phyloP scores from a whole-genome alignment of 2,113 vertebrate genomes.

The Psittacus erithacus region DNA sequence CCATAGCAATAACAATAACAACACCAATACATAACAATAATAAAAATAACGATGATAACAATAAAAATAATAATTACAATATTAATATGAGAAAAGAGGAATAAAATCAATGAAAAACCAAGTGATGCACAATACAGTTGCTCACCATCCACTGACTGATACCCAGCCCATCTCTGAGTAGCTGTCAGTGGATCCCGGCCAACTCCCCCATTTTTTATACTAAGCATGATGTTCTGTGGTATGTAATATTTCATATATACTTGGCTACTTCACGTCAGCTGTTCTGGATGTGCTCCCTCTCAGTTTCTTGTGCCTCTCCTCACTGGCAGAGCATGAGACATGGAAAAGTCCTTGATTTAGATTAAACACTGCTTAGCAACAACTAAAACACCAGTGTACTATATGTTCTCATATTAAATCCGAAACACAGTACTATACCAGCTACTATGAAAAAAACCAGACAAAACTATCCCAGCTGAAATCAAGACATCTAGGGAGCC shows the following conservation, averaged over 20 bases:
- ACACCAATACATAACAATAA: not conserved
- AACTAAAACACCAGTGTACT: not conserved
- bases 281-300: not conserved
- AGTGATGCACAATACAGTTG: not conserved
- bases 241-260: not conserved
- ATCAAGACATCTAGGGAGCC: not conserved
- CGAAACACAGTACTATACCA: not conserved
- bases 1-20: not conserved
- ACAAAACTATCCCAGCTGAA: not conserved
- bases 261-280: not conserved
- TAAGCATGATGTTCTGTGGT: not conserved
- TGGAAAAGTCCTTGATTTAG: not conserved
- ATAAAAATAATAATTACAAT: too few relatives aligned
- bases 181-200: not conserved
- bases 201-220: not conserved
- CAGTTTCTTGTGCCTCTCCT: not conserved
- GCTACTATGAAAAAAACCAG: not conserved
- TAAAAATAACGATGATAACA: too few relatives aligned
- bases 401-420: not conserved
- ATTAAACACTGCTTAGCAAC: not conserved
- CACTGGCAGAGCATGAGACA: not conserved
- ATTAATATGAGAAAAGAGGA: not conserved
- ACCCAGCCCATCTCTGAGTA: not conserved
- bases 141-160: not conserved
- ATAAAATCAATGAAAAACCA: not conserved